Evolutionary conservation across 2,797 vertebrate species (phyloP).

Genomic region (Glyptemys insculpta): DNA sequence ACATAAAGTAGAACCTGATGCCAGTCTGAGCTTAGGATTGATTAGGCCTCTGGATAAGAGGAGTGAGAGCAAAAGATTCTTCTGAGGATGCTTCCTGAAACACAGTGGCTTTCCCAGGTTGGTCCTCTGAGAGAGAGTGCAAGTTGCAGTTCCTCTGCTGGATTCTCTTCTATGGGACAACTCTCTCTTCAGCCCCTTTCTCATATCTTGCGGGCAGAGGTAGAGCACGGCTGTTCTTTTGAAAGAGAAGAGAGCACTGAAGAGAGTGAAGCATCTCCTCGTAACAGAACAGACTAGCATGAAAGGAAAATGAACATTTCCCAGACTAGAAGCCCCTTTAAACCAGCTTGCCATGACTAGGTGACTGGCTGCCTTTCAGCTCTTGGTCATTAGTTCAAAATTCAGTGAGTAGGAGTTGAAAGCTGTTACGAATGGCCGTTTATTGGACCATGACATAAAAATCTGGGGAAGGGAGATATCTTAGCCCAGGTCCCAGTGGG

Average conservation of each 20-base stretch:
- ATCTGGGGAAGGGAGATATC: not conserved
- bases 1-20: not conserved
- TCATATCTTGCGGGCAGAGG: not conserved
- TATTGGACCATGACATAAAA: not conserved
- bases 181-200: not conserved
- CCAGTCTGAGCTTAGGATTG: not conserved
- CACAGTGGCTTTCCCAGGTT: not conserved
- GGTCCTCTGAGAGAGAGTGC: not conserved
- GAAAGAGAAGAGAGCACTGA: not conserved
- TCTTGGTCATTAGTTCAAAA: not conserved
- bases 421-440: not conserved
- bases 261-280: not conserved
- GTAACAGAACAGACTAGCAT: not conserved
- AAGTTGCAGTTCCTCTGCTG: not conserved
- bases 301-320: not conserved
- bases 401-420: not conserved
- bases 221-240: not conserved
- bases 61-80: not conserved
- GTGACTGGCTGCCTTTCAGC: not conserved
- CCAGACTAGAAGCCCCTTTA: conserved; percentile 6
- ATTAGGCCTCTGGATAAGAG: no score
- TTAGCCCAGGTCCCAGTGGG: not conserved
- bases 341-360: not conserved
- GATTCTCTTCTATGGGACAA: no score
- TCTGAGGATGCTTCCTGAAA: not conserved